These are phyloP conservation scores for Drosophila seclusa DNA, from an alignment of 2,888 invertebrate species.

Conservation along the genomic window DNA sequence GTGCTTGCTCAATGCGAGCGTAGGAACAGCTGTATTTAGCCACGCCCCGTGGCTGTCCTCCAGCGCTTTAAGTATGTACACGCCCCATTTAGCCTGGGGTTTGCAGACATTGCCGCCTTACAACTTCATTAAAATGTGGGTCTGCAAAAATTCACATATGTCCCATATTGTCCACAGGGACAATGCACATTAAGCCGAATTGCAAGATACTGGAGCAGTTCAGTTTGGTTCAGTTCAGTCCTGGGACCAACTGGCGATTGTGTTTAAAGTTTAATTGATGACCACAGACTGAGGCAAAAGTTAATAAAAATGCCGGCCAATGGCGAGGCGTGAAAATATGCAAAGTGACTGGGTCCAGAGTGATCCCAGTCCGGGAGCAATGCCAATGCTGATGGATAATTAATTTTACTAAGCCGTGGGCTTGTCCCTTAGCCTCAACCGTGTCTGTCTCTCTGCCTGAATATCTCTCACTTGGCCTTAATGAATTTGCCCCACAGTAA, in stretches of 20 bases:
- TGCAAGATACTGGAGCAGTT: constrained; percentile 32
- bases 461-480: constrained; percentile 48
- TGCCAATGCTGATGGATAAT: constrained; percentile 65
- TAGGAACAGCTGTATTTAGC: constrained; percentile 38
- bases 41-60: constrained; percentile 24
- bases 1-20: constrained; percentile 39
- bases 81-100: neutral
- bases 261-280: constrained; percentile 74
- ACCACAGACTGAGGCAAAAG: constrained; percentile 57
- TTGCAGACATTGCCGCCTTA: constrained; percentile 51
- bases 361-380: constrained; percentile 5
- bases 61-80: neutral
- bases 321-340: constrained; percentile 70
- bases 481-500: constrained; percentile 72
- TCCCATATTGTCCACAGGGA: constrained; percentile 39
- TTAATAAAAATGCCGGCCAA: constrained; percentile 62
- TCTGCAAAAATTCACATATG: constrained; percentile 55
- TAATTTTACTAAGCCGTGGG: constrained; percentile 64
- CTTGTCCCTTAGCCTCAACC: constrained; percentile 11
- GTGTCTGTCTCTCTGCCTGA: neutral
- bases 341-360: constrained; percentile 59
- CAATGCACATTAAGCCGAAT: constrained; percentile 56
- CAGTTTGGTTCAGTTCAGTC: neutral
- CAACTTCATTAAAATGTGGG: constrained; percentile 69
- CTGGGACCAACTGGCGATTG: constrained; percentile 47